Base-by-base conservation (phyloP, 2,888 invertebrate genomes). In the Pterostichus madidus region DNA sequence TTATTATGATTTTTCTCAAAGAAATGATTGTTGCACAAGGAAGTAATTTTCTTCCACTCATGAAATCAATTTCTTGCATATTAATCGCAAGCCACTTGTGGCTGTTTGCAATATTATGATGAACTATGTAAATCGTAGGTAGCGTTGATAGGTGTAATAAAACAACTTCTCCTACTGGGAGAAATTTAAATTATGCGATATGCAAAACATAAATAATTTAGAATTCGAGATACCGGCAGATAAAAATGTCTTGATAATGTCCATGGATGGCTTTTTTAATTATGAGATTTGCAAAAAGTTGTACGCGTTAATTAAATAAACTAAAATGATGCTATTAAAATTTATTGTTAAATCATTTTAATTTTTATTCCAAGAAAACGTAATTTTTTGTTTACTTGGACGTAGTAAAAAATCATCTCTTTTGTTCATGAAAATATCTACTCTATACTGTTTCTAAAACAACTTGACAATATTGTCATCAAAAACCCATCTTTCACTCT, bases 101-200 rank as follows among this genome's bases (percentile, higher is more conserved):
- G 52, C 46, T 8, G 0, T 46, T 8, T 46, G n/a, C 52, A 52
- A 52, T 52, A 52, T 52, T 52, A 52, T 52, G 52, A n/a, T 13
- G 52, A 52, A 52, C 39, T 39, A 59, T 59, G 59, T 59, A 15
- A 44, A 35, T 71, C 71, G 71, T 44, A 15, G 71, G 71, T 13
- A 39, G 71, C 44, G 71, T 44, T 71, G 71, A 44, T 39, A 68
- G 68, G 6, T 5, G 17, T 7, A 59, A 59, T 59, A 59, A 59
- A 59, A 59, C 24, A 59, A 59, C 24, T 59, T n/a, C 59, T 7
- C 17, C 31, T 5, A 31, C 17, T 17, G 39, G 39, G 39, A 24
- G 31, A 59, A 59, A 59, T 24, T 59, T 59, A 59, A 59, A 59
- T 59, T 59, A 59, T 59, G 15, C 31, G 10, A 24, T 0, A 32